Evolutionary conservation across 2,113 vertebrate species (phyloP), one percentile per base, ranked within the genome.

Genomic region (Clarias gariepinus): DNA sequence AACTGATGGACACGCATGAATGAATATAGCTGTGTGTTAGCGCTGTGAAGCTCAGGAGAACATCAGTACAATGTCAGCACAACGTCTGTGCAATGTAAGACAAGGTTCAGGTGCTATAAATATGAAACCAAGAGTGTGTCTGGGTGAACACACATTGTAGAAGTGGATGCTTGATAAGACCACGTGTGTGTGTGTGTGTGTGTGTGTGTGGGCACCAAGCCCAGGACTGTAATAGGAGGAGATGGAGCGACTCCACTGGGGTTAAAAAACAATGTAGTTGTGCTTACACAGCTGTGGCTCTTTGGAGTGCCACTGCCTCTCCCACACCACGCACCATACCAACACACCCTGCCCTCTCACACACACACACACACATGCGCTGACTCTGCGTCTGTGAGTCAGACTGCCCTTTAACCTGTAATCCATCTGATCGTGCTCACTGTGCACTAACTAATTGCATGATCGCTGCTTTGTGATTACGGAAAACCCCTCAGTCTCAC

Each of bases 271-370:
- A 93, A 93, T 91, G 92, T 91, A 90, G 88, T 77, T 91, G 89
- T 91, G 85, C 77, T 94, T 95, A 90, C 87, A 92, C 94, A 95
- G 94, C 94, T 95, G 94, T 90, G 90, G 91, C 88, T 90, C 91
- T 93, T 87, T 90, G 90, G 87, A 89, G 52, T 30, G 85, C 66
- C 91, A 90, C 90, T 90, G 90, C 90, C 90, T 90, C 90, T 91
- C 90, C 63, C 82, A 89, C 86, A 90, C 76, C 81, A 86, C 78
- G 82, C 78, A 81, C 30, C 55, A 60, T 74, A 86, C 77, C 69
- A 81, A 84, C 84, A 74, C 82, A 66, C 91, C 86, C 90, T 81
- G 78, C 84, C 60, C 89, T 84, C 89, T 82, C 84, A 52, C 82
- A 55, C 91, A 84, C 89, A 71, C 71, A 74, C 80, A 83, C 87